Conservation (phyloP, 2,113 vertebrate genomes). For the Chionodraco myersi region DNA sequence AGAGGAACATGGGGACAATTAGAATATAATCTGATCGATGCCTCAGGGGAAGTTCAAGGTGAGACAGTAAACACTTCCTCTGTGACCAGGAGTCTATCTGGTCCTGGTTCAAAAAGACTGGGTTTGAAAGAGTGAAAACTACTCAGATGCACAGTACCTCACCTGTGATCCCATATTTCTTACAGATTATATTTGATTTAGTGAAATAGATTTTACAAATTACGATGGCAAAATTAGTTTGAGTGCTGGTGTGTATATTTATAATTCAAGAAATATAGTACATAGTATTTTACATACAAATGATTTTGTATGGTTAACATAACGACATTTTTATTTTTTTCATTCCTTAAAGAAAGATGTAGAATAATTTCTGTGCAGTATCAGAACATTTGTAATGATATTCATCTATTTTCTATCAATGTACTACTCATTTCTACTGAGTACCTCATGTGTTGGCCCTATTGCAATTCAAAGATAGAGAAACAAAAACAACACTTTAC, state of each 20-base stretch:
- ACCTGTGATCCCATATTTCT: not conserved
- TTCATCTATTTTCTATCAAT: not conserved
- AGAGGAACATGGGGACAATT: constrained; percentile 35
- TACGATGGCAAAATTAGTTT: too few species aligned
- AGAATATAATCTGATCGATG: not conserved
- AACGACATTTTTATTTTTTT: too few species aligned
- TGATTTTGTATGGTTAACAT: too few species aligned
- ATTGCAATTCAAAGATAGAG: not conserved
- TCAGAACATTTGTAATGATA: not conserved
- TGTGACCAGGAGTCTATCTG: not conserved
- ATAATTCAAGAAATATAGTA: too few species aligned
- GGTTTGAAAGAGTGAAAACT: too few species aligned
- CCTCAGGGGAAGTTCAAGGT: constrained; percentile 3
- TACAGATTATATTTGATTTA: too few species aligned
- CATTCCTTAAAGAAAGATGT: not conserved
- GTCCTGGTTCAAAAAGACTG: not conserved
- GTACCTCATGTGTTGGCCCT: not conserved
- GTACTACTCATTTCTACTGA: not conserved
- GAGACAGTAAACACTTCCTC: constrained; percentile 14
- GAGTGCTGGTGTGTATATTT: too few species aligned
- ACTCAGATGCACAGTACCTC: not conserved
- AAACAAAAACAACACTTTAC: not conserved
- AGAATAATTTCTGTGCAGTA: not conserved
- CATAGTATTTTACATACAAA: too few species aligned
- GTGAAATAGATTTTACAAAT: too few species aligned